A percentile compares a stretch with the other conserved stretches of the same genome.
Evolutionary conservation across 2,888 invertebrate genomes (phyloP).

Genomic region (Microplitis deprimator): DNA sequence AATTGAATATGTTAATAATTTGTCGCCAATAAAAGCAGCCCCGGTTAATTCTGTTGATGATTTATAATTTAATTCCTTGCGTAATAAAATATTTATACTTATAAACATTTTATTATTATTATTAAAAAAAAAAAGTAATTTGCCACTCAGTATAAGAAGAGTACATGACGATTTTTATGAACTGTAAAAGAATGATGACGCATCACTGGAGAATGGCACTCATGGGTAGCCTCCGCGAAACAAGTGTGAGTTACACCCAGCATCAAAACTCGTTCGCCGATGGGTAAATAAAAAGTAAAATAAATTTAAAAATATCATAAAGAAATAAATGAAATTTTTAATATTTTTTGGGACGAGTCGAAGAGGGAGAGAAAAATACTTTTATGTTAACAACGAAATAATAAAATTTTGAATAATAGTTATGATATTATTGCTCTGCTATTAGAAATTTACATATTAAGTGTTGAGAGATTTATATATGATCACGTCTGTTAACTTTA

Average conservation of each 20-base stretch:
- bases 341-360: neutral
- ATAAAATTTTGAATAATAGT: conserved; percentile 15
- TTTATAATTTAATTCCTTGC: neutral
- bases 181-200: conserved; percentile 35
- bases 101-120: neutral
- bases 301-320: conserved; percentile 9
- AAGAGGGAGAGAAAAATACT: neutral
- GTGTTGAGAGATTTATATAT: conserved; percentile 70
- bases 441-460: conserved; percentile 69
- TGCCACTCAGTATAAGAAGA: neutral
- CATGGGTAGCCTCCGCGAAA: conserved; percentile 18
- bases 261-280: conserved; percentile 51
- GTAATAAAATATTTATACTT: too few relatives aligned
- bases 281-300: conserved; percentile 46
- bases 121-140: neutral
- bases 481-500: neutral
- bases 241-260: conserved; percentile 38
- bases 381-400: conserved; percentile 28
- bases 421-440: conserved; percentile 30
- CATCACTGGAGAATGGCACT: conserved; percentile 31
- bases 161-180: conserved; percentile 20
- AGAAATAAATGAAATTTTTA: conserved; percentile 19
- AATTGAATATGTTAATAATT: neutral
- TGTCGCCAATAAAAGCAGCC: neutral
- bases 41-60: neutral